Evolutionary conservation across 2,888 invertebrate genomes (phyloP).

Genomic region (Venusia cambrica): DNA sequence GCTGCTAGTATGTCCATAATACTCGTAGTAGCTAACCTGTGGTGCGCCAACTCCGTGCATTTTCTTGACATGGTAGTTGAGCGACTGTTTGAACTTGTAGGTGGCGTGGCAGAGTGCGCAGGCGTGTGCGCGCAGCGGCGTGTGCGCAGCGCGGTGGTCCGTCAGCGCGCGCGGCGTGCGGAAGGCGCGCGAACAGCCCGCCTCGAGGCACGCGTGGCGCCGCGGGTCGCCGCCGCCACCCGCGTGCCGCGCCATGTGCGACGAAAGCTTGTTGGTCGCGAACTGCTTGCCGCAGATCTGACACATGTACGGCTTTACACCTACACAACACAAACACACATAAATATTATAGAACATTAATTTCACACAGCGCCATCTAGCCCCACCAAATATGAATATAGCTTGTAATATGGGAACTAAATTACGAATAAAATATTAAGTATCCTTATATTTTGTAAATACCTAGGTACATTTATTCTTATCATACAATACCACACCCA

Average conservation of each 20-base stretch:
- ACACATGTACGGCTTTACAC: conserved; percentile 62
- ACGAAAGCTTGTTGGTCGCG: conserved; percentile 60
- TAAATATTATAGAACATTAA: too few relatives aligned
- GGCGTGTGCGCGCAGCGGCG: conserved; percentile 29
- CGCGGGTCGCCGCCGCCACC: conserved; percentile 26
- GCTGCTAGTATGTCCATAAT: too few relatives aligned
- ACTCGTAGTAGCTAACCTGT: too few relatives aligned
- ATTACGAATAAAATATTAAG: too few relatives aligned
- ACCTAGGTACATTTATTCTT: too few relatives aligned
- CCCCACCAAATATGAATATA: too few relatives aligned
- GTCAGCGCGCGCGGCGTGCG: conserved; percentile 31
- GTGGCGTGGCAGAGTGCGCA: conserved; percentile 39
- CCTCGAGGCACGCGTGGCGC: conserved; percentile 31
- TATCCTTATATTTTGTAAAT: too few relatives aligned
- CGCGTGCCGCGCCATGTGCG: conserved; percentile 39
- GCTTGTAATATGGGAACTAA: too few relatives aligned
- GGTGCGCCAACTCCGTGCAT: conserved; percentile 35
- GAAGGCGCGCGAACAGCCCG: conserved; percentile 34
- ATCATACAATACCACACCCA: too few relatives aligned
- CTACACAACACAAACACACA: too few relatives aligned
- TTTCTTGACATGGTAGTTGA: conserved; percentile 52
- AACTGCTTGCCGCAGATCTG: conserved; percentile 58
- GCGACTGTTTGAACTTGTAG: conserved; percentile 56
- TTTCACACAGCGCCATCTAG: too few relatives aligned
- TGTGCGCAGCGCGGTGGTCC: too few relatives aligned